Percentiles rank a stretch among this genome's conserved stretches.
Conservation (phyloP, 2,888 invertebrate genomes). For the Ophion obscuratus region DNA sequence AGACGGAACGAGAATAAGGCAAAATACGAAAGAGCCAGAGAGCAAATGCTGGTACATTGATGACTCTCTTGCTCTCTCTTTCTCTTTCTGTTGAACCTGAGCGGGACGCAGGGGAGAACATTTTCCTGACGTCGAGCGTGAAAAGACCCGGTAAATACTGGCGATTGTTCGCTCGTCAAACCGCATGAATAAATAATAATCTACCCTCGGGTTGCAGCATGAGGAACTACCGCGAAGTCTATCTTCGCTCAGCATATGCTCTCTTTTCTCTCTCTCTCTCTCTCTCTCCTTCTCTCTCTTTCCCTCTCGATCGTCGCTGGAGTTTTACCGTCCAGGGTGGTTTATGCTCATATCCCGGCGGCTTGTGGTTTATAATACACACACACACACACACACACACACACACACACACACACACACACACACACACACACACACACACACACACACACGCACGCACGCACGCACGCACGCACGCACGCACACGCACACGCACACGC, state of each 20-base stretch:
- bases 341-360: conserved; percentile 23
- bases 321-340: conserved; percentile 3
- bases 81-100: conserved; percentile 13
- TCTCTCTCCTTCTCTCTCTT: too few relatives aligned
- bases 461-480: too few relatives aligned
- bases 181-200: conserved; percentile 82
- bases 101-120: conserved; percentile 55
- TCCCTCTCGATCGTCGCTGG: background rate
- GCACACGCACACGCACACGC: too few relatives aligned
- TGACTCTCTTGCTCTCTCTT: conserved; percentile 1
- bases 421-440: too few relatives aligned
- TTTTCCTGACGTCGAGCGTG: conserved; percentile 69
- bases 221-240: conserved; percentile 47
- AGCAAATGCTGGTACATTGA: conserved; percentile 40
- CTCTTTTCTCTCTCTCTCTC: background rate
- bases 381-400: too few relatives aligned
- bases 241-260: conserved; percentile 27
- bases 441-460: too few relatives aligned
- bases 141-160: conserved; percentile 72
- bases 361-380: conserved; percentile 25
- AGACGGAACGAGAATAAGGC: conserved; percentile 39
- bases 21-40: conserved; percentile 50
- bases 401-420: too few relatives aligned
- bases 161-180: conserved; percentile 82
- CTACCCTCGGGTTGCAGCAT: conserved; percentile 55